Evolutionary conservation across 2,797 vertebrate species (phyloP), one percentile per base, ranked within the genome.

Genomic region (Holocentrus rufus): DNA sequence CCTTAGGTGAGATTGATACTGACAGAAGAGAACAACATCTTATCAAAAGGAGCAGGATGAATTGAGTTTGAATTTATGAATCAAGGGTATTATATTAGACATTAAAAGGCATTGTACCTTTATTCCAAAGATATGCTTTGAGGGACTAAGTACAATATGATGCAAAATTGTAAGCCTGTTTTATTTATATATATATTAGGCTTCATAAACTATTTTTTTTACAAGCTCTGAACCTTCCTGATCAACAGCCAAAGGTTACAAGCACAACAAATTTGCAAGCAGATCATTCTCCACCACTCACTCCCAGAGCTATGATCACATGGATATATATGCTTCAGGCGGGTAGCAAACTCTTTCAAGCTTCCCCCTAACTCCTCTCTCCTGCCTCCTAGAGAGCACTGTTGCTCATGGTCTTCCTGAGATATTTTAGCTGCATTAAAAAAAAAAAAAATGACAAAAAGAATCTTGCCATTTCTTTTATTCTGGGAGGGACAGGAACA

Each of bases 231-330:
- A 73, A 72, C 34, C 23, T 44, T 69, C 52, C 64, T 64, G 66
- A 73, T 85, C 65, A 63, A 76, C 71, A 83, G 67, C 72, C 74
- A 66, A 84, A 80, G 72, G 84, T 80, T 80, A 78, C 66, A 74
- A 74, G 76, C 60, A 77, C 74, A 88, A 72, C 76, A 72, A 65
- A 87, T 73, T 47, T 64, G 39, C 23, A 78, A 69, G 73, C 58
- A 62, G 73, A 87, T 80, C 17, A 67, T 78, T 72, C 47, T 54
- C 61, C 59, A 69, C 20, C 67, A 71, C 59, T 63, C 22, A 54
- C 53, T 81, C 77, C 42, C 70, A 74, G 60, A 82, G 77, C 84
- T 79, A 80, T 79, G 77, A 87, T 85, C 69, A 80, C 76, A 82
- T 81, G 73, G 56, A 68, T 55, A 52, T 55, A 52, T 59, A 66